Conservation (phyloP, 2,888 invertebrate species). For the Ophion ventricosus region DNA sequence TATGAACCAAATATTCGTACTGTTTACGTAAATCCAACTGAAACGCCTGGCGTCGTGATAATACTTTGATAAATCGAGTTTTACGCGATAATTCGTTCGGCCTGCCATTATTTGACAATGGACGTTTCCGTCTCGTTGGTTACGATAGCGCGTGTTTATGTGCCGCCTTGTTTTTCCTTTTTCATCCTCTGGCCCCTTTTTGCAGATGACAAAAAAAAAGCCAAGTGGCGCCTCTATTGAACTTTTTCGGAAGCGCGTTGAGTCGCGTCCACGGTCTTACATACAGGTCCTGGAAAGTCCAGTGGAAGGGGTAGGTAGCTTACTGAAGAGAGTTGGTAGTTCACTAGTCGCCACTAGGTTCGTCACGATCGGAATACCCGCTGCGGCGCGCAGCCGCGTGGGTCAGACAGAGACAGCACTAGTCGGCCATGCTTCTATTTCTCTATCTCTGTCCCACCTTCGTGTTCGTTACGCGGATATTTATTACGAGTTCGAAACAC, state of each 20-base stretch:
- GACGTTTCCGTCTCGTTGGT: neutral
- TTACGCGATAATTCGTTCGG: slow-evolving; percentile 75
- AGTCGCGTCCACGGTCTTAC: too few relatives aligned
- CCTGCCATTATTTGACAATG: slow-evolving; percentile 31
- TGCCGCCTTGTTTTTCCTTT: neutral
- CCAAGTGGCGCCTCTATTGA: neutral
- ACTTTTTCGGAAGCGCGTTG: neutral
- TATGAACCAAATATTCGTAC: slow-evolving; percentile 73
- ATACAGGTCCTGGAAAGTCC: too few relatives aligned
- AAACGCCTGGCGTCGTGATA: slow-evolving; percentile 75
- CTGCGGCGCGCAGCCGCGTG: too few relatives aligned
- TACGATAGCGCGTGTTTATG: neutral
- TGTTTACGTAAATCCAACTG: slow-evolving; percentile 78
- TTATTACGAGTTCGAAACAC: too few relatives aligned
- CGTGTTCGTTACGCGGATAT: too few relatives aligned
- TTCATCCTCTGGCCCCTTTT: neutral
- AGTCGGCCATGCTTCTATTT: too few relatives aligned
- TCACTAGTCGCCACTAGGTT: too few relatives aligned
- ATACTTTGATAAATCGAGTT: slow-evolving; percentile 76
- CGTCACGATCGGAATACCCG: too few relatives aligned
- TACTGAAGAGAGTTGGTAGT: too few relatives aligned
- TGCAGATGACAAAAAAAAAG: neutral
- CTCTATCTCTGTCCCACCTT: too few relatives aligned
- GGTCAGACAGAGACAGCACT: too few relatives aligned
- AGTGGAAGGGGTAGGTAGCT: too few relatives aligned